Evolutionary conservation across 2,797 vertebrate species (phyloP).

Genomic region (Anguilla pacifica): DNA sequence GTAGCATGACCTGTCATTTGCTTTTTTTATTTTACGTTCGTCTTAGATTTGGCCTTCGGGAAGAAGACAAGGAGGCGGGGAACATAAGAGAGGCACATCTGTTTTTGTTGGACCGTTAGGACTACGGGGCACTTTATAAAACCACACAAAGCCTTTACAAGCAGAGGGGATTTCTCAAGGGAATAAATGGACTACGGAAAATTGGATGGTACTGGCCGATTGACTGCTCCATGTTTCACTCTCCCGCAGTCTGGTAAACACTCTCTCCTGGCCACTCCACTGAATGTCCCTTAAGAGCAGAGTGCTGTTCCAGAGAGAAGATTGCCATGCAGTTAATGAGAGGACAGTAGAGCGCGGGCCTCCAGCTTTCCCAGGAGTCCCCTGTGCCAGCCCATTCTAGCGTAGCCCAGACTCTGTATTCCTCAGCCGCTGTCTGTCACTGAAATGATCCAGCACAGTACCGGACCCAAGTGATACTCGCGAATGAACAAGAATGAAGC

Average conservation of each 20-base stretch:
- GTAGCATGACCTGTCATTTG: background rate
- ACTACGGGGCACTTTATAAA: background rate
- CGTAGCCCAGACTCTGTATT: background rate
- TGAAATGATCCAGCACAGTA: background rate
- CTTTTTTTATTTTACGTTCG: background rate
- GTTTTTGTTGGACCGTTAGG: background rate
- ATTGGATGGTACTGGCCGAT: conserved; percentile 1
- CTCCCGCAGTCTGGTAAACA: background rate
- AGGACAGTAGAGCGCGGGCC: background rate
- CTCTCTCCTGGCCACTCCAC: background rate
- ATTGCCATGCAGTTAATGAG: background rate
- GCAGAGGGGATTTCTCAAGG: background rate
- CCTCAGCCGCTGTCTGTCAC: background rate
- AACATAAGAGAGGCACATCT: background rate
- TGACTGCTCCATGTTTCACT: background rate
- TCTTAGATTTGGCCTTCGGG: background rate
- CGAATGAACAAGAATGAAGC: background rate
- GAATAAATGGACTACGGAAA: conserved; percentile 17
- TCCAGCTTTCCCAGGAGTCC: background rate
- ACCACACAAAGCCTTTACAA: background rate
- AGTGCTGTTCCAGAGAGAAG: background rate
- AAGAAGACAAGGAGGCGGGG: background rate
- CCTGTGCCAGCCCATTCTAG: background rate
- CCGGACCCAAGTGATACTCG: background rate
- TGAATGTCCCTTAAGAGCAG: background rate